Percentiles rank a stretch among this genome's conserved stretches.
These are phyloP conservation scores for Grallaria varia DNA, from an alignment of 2,113 vertebrate species.

Conservation along the genomic window DNA sequence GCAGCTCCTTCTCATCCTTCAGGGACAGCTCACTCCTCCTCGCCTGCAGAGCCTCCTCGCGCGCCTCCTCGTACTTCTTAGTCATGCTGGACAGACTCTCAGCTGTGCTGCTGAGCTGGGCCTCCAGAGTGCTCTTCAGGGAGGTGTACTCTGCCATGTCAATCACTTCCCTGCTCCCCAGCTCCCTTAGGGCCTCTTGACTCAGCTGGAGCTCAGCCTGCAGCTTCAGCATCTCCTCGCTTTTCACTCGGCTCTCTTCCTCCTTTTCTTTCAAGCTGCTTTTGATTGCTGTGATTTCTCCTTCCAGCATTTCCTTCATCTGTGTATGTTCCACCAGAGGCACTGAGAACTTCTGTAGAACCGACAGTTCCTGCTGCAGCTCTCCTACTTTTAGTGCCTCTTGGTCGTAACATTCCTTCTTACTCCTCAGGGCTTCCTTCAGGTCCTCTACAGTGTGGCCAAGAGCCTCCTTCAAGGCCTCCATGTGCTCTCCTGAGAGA, in stretches of 20 bases:
- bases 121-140: slow-evolving; percentile 79
- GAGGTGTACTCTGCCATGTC: slow-evolving; percentile 75
- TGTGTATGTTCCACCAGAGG: slow-evolving; percentile 69
- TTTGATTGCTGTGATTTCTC: slow-evolving; percentile 60
- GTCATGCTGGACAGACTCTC: slow-evolving; percentile 71
- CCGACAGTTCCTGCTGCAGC: slow-evolving; percentile 78
- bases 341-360: slow-evolving; percentile 45
- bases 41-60: slow-evolving; percentile 71
- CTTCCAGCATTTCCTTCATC: slow-evolving; percentile 74
- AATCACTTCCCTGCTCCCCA: slow-evolving; percentile 72
- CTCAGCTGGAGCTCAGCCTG: slow-evolving; percentile 78
- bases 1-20: slow-evolving; percentile 76
- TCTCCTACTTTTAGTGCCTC: slow-evolving; percentile 66
- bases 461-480: slow-evolving; percentile 76
- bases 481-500: slow-evolving; percentile 64
- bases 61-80: slow-evolving; percentile 75
- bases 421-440: slow-evolving; percentile 72
- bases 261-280: slow-evolving; percentile 78
- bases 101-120: slow-evolving; percentile 73
- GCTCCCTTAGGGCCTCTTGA: slow-evolving; percentile 74
- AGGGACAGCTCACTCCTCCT: slow-evolving; percentile 73
- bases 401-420: slow-evolving; percentile 48
- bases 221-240: slow-evolving; percentile 74
- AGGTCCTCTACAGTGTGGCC: slow-evolving; percentile 69
- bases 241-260: slow-evolving; percentile 71